Evolutionary conservation across 2,113 vertebrate species (phyloP).

Genomic region (Redunca redunca): DNA sequence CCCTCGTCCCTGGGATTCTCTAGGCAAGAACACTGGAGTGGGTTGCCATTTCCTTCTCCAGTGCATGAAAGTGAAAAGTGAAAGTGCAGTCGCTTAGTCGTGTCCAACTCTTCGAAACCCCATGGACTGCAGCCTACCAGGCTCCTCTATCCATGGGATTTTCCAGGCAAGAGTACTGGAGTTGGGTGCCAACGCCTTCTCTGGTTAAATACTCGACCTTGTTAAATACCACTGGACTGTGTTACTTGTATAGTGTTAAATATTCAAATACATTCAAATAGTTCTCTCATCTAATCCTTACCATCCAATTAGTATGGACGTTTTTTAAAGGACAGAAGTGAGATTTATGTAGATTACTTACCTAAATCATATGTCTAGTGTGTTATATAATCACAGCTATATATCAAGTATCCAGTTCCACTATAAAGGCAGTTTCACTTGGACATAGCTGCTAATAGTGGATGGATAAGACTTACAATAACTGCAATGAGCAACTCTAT

Average conservation of each 20-base stretch:
- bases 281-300: not conserved
- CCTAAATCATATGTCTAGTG: not conserved
- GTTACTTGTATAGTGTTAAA: not conserved
- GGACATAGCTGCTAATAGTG: not conserved
- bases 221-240: not conserved
- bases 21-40: no score
- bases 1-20: no score
- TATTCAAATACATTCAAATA: not conserved
- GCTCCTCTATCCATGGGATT: no score
- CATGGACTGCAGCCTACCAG: no score
- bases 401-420: not conserved
- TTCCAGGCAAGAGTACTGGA: no score
- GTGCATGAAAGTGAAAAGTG: no score
- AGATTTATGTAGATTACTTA: not conserved
- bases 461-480: not conserved
- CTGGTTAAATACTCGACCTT: not conserved
- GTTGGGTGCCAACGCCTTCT: no score
- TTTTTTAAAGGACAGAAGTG: not conserved
- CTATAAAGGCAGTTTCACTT: not conserved
- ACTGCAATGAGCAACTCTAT: not conserved
- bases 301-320: not conserved
- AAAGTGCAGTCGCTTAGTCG: no score
- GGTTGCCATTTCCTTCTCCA: no score
- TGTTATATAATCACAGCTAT: not conserved
- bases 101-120: no score